Conservation (phyloP, 2,888 invertebrate genomes). For the Automeris io region DNA sequence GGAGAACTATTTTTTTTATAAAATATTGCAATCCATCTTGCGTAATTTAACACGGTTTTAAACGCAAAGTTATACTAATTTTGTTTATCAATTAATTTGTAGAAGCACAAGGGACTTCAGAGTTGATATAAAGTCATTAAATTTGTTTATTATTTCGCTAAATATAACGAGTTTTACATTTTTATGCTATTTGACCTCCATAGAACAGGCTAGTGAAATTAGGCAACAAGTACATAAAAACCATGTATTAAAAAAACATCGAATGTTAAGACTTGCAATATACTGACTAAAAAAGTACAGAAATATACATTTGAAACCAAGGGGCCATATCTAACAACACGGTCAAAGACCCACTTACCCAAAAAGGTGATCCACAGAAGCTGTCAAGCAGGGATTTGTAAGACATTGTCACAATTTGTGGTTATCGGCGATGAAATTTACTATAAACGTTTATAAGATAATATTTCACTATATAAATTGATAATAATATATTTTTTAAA, state of each 20-base stretch:
- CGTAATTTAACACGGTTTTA: no score
- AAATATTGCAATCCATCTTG: background rate
- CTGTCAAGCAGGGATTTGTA: constrained; percentile 80
- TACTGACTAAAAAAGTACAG: no score
- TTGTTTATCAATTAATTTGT: no score
- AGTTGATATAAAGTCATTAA: no score
- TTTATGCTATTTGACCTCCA: background rate
- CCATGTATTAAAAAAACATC: no score
- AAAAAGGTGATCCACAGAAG: constrained; percentile 88
- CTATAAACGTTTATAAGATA: constrained; percentile 26
- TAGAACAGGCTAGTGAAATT: background rate
- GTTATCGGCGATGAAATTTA: constrained; percentile 26
- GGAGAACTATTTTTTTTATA: background rate
- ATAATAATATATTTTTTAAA: background rate
- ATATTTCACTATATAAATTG: constrained; percentile 6
- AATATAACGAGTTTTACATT: constrained; percentile 1
- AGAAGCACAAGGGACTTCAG: no score
- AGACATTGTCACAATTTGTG: constrained; percentile 65
- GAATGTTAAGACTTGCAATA: no score
- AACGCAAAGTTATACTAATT: no score
- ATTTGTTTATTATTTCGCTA: background rate
- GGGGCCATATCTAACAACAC: constrained; percentile 4
- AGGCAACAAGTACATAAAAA: background rate
- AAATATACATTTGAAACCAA: background rate
- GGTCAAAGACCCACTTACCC: constrained; percentile 79